phyloP scores from a whole-genome alignment of 2,888 invertebrate genomes.

The Lasioglossum malachurum region DNA sequence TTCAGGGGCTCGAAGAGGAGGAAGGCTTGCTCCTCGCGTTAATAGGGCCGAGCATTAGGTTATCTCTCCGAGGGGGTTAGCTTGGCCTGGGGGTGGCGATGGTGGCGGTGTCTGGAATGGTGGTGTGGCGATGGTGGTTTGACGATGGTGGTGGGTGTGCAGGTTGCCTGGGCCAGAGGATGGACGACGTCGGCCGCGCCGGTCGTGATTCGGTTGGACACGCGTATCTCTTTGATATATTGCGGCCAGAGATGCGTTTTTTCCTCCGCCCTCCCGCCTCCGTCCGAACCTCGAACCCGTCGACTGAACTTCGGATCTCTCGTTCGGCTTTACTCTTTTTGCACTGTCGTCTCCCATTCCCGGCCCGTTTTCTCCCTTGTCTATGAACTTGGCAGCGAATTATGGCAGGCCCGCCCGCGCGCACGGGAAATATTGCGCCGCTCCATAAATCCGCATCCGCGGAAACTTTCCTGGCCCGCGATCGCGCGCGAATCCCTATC shows the following conservation, averaged over 20 bases:
- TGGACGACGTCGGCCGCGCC: constrained; percentile 53
- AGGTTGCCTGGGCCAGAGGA: constrained; percentile 35
- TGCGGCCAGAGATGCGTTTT: constrained; percentile 67
- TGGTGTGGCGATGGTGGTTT: constrained; percentile 5
- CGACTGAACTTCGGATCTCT: constrained; percentile 53
- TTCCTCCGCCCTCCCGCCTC: neutral
- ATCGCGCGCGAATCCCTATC: constrained; percentile 8
- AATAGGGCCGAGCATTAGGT: constrained; percentile 80
- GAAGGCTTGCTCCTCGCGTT: constrained; percentile 66
- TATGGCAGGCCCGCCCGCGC: constrained; percentile 35
- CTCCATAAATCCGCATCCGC: constrained; percentile 14
- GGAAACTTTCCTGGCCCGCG: constrained; percentile 10
- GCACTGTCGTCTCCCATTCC: constrained; percentile 32
- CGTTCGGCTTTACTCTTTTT: constrained; percentile 35
- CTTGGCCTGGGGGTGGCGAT: constrained; percentile 1
- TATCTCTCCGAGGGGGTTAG: constrained; percentile 73
- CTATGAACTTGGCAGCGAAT: constrained; percentile 58
- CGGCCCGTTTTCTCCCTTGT: constrained; percentile 23
- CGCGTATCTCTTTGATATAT: constrained; percentile 79
- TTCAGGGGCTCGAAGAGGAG: constrained; percentile 13
- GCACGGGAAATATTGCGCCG: constrained; percentile 44
- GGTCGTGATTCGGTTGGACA: constrained; percentile 74
- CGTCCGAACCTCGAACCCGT: constrained; percentile 17
- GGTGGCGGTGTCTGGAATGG: neutral
- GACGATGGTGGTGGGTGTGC: constrained; percentile 28